Conservation (phyloP, 1,140 invertebrate genomes). For the Drosophila biarmipes region DNA sequence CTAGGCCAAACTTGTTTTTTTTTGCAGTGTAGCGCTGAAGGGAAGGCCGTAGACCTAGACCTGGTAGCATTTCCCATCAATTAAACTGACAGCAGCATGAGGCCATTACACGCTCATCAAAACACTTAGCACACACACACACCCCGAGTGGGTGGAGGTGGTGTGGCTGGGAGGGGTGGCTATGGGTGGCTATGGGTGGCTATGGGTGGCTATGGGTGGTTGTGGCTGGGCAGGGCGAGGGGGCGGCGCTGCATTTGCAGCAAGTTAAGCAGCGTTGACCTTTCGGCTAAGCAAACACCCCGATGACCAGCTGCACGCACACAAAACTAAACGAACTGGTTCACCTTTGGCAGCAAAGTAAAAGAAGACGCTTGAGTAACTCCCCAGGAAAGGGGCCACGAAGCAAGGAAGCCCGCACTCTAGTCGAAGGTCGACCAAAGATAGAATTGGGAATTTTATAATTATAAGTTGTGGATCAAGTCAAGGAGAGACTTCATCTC, state of each 20-base stretch:
- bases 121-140: slow-evolving; percentile 48
- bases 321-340: slow-evolving; percentile 6
- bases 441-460: background rate
- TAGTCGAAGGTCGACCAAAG: background rate
- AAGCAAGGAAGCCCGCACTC: background rate
- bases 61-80: slow-evolving; percentile 55
- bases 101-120: slow-evolving; percentile 73
- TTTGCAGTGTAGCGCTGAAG: background rate
- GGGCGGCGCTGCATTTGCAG: background rate
- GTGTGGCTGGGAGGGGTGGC: background rate
- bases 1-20: background rate
- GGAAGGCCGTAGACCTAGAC: background rate
- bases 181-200: slow-evolving; percentile 4
- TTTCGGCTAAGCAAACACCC: slow-evolving; percentile 12
- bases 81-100: slow-evolving; percentile 62
- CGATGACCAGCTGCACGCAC: slow-evolving; percentile 13
- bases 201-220: background rate
- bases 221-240: background rate
- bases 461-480: too few relatives aligned
- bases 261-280: slow-evolving; percentile 25
- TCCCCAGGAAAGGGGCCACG: background rate
- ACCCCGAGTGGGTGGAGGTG: background rate
- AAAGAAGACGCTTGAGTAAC: background rate
- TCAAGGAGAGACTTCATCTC: background rate
- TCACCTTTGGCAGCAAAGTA: background rate